Conservation (phyloP, 2,797 vertebrate species). For the Iguana delicatissima region DNA sequence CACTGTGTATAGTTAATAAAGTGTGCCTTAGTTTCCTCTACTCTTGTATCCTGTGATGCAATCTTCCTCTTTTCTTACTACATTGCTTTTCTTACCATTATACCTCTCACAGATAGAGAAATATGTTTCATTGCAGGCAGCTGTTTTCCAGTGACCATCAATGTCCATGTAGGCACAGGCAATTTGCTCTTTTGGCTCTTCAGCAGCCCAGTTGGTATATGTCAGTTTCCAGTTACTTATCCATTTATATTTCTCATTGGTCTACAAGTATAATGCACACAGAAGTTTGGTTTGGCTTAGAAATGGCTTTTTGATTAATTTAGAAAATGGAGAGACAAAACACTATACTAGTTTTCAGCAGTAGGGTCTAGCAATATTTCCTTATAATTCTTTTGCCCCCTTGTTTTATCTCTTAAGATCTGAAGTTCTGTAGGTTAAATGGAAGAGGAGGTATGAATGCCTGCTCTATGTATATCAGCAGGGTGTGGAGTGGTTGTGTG, state of each 20-base stretch:
- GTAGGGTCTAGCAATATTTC: not conserved
- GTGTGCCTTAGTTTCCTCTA: not conserved
- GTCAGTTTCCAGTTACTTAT: constrained; percentile 84
- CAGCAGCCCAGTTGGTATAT: constrained; percentile 85
- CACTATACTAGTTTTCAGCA: not conserved
- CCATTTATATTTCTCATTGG: constrained; percentile 83
- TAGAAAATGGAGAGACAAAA: not conserved
- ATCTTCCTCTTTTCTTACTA: no score
- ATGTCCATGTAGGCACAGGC: constrained; percentile 89
- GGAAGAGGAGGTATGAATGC: no score
- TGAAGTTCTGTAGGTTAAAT: no score
- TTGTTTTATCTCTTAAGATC: not conserved
- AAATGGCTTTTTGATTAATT: not conserved
- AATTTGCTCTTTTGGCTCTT: constrained; percentile 86
- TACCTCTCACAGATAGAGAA: constrained; percentile 88
- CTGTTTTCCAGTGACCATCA: constrained; percentile 89
- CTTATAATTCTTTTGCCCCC: not conserved
- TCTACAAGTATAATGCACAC: constrained; percentile 76
- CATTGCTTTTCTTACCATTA: constrained; percentile 78
- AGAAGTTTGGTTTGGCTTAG: not conserved
- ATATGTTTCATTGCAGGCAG: constrained; percentile 81
- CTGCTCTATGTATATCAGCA: no score
- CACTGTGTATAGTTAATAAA: no score
- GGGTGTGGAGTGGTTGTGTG: no score
- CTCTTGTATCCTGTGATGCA: no score